Evolutionary conservation across 2,888 invertebrate species (phyloP).

Genomic region (Drosophila phalerata): DNA sequence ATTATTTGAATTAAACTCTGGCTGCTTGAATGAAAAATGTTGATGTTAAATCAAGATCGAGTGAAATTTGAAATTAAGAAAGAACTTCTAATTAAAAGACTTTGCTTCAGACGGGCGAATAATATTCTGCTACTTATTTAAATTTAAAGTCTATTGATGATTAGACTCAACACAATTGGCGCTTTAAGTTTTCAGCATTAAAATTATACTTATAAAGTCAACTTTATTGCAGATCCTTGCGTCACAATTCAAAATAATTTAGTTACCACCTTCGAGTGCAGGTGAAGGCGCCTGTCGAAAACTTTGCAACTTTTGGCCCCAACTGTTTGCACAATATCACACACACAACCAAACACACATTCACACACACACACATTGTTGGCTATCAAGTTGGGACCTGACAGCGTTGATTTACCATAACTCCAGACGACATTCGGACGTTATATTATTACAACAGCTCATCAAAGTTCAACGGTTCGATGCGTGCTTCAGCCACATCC

Average conservation of each 20-base stretch:
- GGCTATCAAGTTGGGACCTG: not conserved
- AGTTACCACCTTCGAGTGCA: constrained; percentile 69
- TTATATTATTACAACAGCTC: constrained; percentile 78
- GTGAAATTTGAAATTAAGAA: constrained; percentile 23
- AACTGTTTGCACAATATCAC: constrained; percentile 70
- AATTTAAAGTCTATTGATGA: constrained; percentile 36
- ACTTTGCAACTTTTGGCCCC: constrained; percentile 71
- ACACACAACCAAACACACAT: constrained; percentile 16
- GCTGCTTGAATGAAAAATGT: constrained; percentile 30
- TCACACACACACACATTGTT: constrained; percentile 6
- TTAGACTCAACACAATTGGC: constrained; percentile 21
- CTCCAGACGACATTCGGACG: constrained; percentile 74
- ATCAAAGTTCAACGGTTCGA: constrained; percentile 63
- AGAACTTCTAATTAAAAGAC: constrained; percentile 45
- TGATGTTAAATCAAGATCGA: constrained; percentile 15
- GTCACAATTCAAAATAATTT: constrained; percentile 73
- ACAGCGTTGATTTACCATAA: constrained; percentile 62
- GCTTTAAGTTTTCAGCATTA: constrained; percentile 43
- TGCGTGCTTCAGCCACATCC: constrained; percentile 38
- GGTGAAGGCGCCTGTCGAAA: constrained; percentile 71
- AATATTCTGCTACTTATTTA: constrained; percentile 42
- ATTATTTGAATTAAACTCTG: constrained; percentile 57
- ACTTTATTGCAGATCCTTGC: constrained; percentile 15
- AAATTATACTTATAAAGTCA: constrained; percentile 59
- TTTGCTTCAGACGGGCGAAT: too few species aligned